These are phyloP conservation scores for Garra rufa DNA, from an alignment of 2,113 vertebrate species.

Conservation along the genomic window DNA sequence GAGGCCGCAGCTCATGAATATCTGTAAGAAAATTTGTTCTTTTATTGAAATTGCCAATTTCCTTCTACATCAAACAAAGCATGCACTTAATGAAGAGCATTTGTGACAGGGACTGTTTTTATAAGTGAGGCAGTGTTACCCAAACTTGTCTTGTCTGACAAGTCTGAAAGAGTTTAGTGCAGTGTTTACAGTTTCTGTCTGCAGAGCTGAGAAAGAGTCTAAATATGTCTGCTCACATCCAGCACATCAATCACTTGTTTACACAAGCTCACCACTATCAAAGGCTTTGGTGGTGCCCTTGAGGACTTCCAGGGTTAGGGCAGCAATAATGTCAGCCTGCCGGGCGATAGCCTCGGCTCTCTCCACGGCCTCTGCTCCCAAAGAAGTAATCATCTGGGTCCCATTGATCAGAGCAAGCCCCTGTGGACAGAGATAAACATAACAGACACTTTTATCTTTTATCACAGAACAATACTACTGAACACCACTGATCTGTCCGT, in stretches of 20 bases:
- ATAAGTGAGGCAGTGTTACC: neutral
- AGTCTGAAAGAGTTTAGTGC: neutral
- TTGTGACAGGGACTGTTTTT: neutral
- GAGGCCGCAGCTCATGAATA: slow-evolving; percentile 90
- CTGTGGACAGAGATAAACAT: slow-evolving; percentile 67
- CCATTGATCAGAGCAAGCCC: slow-evolving; percentile 97
- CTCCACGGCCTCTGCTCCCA: slow-evolving; percentile 95
- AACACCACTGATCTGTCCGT: neutral
- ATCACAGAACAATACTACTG: neutral
- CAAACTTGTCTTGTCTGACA: slow-evolving; percentile 12
- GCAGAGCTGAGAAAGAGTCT: neutral
- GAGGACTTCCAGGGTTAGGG: slow-evolving; percentile 93
- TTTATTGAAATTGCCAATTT: neutral
- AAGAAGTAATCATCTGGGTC: slow-evolving; percentile 98
- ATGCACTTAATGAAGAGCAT: no score
- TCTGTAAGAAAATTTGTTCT: slow-evolving; percentile 74
- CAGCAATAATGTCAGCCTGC: slow-evolving; percentile 95
- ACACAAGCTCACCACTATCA: slow-evolving; percentile 85
- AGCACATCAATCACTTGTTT: slow-evolving; percentile 5
- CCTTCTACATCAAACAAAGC: neutral
- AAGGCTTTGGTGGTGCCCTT: slow-evolving; percentile 98
- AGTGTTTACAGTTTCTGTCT: neutral
- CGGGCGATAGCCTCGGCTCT: slow-evolving; percentile 87
- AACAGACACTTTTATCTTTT: neutral
- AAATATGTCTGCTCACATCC: neutral